Evolutionary conservation across 1,140 invertebrate genomes (phyloP).

Genomic region (Meteorus sp.): DNA sequence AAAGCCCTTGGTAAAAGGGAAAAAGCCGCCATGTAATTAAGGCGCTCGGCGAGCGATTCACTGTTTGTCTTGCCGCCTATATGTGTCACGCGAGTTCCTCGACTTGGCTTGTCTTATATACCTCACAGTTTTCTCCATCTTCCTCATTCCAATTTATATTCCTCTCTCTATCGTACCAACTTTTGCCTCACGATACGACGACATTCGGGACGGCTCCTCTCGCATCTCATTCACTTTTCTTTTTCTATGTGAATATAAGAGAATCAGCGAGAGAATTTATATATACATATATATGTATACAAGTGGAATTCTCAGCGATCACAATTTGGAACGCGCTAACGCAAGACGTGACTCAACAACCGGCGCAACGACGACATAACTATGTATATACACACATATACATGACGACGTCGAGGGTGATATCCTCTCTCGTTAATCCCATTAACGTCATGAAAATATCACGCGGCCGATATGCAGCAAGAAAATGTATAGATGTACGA

Average conservation of each 20-base stretch:
- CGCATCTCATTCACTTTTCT: slow-evolving; percentile 9
- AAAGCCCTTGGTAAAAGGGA: slow-evolving; percentile 31
- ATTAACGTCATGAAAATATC: slow-evolving; percentile 24
- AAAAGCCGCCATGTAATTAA: slow-evolving; percentile 48
- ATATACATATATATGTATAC: slow-evolving; percentile 14
- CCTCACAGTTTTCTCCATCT: neutral
- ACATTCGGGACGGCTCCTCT: slow-evolving; percentile 11
- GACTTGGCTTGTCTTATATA: slow-evolving; percentile 39
- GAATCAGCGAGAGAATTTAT: neutral
- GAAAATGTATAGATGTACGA: slow-evolving; percentile 4
- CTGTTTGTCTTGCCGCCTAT: slow-evolving; percentile 50
- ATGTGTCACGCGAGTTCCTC: slow-evolving; percentile 46
- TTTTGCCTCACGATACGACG: slow-evolving; percentile 4
- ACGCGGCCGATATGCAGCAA: slow-evolving; percentile 1
- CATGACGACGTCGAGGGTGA: too few species aligned
- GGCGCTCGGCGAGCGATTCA: slow-evolving; percentile 45
- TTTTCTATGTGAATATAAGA: neutral
- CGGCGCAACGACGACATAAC: too few species aligned
- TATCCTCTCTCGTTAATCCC: slow-evolving; percentile 26
- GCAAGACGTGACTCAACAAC: neutral
- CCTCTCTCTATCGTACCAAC: slow-evolving; percentile 4
- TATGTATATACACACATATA: too few species aligned
- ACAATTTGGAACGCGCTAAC: slow-evolving; percentile 8
- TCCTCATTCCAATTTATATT: neutral
- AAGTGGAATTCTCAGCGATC: slow-evolving; percentile 15